Conservation (phyloP, 2,888 invertebrate species). For the Chelonus formosanus region DNA sequence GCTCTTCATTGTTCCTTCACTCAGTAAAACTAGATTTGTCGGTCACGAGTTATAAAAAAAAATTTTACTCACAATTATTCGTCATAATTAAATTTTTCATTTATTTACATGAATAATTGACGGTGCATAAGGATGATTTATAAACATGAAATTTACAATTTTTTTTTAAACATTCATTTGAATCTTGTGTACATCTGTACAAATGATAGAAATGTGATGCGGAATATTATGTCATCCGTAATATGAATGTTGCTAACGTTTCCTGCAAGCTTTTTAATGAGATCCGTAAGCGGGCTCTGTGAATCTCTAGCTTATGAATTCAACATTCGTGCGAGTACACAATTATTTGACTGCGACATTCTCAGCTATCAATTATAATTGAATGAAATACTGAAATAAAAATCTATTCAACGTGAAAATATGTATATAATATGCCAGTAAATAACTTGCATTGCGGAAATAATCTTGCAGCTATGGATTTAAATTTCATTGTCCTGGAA, state of each 20-base stretch:
- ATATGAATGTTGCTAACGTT: constrained; percentile 41
- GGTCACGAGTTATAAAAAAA: constrained; percentile 11
- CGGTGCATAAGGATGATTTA: no score
- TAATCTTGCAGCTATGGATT: no score
- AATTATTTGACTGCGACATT: constrained; percentile 44
- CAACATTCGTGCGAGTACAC: constrained; percentile 44
- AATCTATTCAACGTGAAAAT: constrained; percentile 33
- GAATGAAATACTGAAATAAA: constrained; percentile 37
- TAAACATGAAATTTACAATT: no score
- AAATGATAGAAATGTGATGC: constrained; percentile 9
- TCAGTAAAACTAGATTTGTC: constrained; percentile 23
- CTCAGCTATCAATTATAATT: constrained; percentile 49
- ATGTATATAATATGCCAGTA: constrained; percentile 30
- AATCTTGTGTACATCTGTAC: no score
- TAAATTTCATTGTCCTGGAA: no score
- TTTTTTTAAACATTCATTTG: neutral
- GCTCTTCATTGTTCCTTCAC: constrained; percentile 17
- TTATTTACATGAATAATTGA: no score
- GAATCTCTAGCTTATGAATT: constrained; percentile 26
- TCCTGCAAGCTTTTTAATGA: constrained; percentile 37
- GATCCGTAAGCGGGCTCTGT: constrained; percentile 22
- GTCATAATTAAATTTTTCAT: no score
- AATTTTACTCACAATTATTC: no score
- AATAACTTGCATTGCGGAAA: no score
- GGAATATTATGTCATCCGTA: neutral